phyloP scores from a whole-genome alignment of 1,140 invertebrate species.

The Laupala kohalensis region DNA sequence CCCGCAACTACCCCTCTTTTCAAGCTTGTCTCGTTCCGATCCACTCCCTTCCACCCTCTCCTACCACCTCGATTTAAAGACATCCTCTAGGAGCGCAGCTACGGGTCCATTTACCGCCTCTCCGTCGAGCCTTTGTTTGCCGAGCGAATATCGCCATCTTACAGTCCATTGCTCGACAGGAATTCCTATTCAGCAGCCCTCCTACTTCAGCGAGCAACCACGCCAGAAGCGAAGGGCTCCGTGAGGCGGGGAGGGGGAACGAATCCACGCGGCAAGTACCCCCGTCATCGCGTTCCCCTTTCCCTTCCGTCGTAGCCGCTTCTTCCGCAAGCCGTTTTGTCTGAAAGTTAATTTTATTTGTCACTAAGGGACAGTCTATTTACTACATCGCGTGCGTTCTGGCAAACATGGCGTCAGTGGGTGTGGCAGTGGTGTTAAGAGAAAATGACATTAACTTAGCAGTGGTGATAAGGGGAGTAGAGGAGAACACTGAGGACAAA shows the following conservation, averaged over 20 bases:
- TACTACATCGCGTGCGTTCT: background rate
- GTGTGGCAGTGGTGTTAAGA: too few relatives aligned
- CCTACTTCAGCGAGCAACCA: background rate
- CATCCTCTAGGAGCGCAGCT: background rate
- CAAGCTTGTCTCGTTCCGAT: too few relatives aligned
- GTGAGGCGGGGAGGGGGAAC: background rate
- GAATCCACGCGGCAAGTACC: background rate
- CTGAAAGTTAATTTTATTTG: background rate
- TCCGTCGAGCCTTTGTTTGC: background rate
- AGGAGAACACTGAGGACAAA: too few relatives aligned
- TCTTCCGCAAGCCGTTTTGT: background rate
- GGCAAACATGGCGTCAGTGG: too few relatives aligned
- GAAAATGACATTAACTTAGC: too few relatives aligned
- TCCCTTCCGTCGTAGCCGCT: background rate
- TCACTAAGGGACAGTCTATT: background rate
- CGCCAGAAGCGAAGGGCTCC: background rate
- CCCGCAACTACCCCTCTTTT: background rate
- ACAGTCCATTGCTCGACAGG: background rate
- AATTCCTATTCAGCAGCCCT: background rate
- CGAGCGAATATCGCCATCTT: background rate
- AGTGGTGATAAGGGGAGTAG: too few relatives aligned
- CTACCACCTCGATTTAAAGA: background rate
- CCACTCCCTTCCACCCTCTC: background rate
- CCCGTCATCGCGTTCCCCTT: background rate
- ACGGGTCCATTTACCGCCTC: background rate